Base-by-base conservation (phyloP, 30 jellyfish, hydroid and myxozoan genomes). In the Pseudorhiza aurosa region DNA sequence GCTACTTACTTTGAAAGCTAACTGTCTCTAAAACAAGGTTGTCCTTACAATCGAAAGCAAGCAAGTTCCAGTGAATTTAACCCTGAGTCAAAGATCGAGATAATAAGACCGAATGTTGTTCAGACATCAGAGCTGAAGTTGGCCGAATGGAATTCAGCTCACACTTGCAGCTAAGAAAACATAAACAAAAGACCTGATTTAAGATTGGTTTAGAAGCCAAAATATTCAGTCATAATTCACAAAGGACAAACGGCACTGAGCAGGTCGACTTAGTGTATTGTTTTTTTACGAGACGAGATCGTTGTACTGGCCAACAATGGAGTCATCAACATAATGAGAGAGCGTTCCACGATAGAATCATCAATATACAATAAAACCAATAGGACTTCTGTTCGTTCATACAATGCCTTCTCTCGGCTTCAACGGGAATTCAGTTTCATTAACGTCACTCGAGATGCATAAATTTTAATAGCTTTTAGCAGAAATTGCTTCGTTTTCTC, bases 271-370 rank as follows among this genome's bases (percentile, higher is more conserved):
- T 53, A 53, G 19, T 10, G 19, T 53, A 2, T 6, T 53, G 19
- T 14, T 53, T 53, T 21, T 18, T n/a, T 53, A n/a, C 67, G 67
- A 53, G 24, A 53, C 35, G 67, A 33, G 36, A 14, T 53, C n/a
- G 19, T 21, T 19, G 4, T 36, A 15, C 5, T 36, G 67, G 39
- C 67, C 12, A 4, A 53, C 67, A 53, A 53, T 53, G 35, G 36
- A 21, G 14, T 53, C 67, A 19, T 53, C 67, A 0, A 53, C 22
- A 53, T 53, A 21, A 21, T 8, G 24, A 21, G 30, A 53, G 24
- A 53, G 67, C 67, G 24, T 53, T 53, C 67, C 67, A 21, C 67
- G 19, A 53, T 53, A 53, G 19, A 53, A 36, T 53, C 67, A 53
- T 53, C 67, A 8, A 53, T 15, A 53, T 53, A 53, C 67, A 53